These are phyloP conservation scores for Pungitius pungitius DNA, from an alignment of 2,113 vertebrate genomes.

Conservation along the genomic window DNA sequence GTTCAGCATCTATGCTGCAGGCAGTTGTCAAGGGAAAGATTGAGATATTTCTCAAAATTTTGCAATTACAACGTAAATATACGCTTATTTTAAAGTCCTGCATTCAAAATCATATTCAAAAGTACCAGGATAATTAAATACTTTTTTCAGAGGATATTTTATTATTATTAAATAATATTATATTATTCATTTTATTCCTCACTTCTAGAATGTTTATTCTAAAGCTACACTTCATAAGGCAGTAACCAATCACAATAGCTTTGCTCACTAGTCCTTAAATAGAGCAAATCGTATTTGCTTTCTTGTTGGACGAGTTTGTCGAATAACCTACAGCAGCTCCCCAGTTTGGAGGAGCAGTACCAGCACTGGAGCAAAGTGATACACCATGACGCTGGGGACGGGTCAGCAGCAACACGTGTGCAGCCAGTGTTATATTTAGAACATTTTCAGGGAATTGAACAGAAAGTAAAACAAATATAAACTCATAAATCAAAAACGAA, in stretches of 20 bases:
- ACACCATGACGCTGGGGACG: background rate
- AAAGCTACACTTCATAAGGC: background rate
- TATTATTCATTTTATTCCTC: background rate
- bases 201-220: background rate
- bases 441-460: background rate
- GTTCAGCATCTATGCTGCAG: background rate
- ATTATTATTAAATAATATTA: too few species aligned
- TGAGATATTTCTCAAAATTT: background rate
- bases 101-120: background rate
- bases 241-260: background rate
- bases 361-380: background rate
- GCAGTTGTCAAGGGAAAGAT: background rate
- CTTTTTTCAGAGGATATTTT: too few species aligned
- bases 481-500: background rate
- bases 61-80: background rate
- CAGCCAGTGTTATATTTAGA: background rate
- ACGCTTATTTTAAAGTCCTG: background rate
- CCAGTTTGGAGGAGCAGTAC: background rate
- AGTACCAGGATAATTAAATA: background rate
- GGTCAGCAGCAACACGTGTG: background rate
- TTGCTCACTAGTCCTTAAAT: background rate
- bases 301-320: background rate
- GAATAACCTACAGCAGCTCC: background rate
- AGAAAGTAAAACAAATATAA: too few species aligned
- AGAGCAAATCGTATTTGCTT: background rate